Conservation (phyloP, 2,113 vertebrate species). For the Pterocles burchelli region DNA sequence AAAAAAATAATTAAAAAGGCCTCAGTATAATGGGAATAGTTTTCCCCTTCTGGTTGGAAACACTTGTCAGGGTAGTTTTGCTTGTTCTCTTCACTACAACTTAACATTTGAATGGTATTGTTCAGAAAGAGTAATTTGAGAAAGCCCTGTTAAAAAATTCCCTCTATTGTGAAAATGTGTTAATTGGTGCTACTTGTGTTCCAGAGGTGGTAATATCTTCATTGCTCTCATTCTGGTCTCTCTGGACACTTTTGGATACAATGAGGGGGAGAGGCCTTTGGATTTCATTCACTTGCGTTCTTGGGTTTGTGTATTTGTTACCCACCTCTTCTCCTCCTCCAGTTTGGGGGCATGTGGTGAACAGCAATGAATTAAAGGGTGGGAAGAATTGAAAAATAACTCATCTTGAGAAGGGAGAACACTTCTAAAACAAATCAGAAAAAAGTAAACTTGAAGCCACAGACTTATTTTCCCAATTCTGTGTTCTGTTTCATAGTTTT, state of each 20-base stretch:
- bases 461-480: background rate
- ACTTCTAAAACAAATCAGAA: background rate
- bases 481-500: background rate
- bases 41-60: background rate
- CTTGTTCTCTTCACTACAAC: background rate
- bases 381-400: background rate
- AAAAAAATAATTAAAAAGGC: background rate
- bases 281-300: background rate
- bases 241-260: background rate
- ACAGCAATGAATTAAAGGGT: background rate
- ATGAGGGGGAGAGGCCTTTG: background rate
- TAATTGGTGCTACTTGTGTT: constrained; percentile 37
- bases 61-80: background rate
- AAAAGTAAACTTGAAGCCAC: constrained; percentile 23
- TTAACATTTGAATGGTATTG: constrained; percentile 22
- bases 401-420: background rate
- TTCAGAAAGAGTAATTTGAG: constrained; percentile 33
- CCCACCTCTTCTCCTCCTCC: background rate
- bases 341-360: background rate
- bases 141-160: constrained; percentile 1
- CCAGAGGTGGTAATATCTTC: constrained; percentile 42
- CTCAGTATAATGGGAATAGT: background rate
- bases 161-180: constrained; percentile 19
- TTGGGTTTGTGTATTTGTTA: background rate
- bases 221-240: background rate